Percentiles rank a stretch among this genome's conserved stretches.
These are phyloP conservation scores for Lerema accius DNA, from an alignment of 1,140 invertebrate species.

Conservation along the genomic window DNA sequence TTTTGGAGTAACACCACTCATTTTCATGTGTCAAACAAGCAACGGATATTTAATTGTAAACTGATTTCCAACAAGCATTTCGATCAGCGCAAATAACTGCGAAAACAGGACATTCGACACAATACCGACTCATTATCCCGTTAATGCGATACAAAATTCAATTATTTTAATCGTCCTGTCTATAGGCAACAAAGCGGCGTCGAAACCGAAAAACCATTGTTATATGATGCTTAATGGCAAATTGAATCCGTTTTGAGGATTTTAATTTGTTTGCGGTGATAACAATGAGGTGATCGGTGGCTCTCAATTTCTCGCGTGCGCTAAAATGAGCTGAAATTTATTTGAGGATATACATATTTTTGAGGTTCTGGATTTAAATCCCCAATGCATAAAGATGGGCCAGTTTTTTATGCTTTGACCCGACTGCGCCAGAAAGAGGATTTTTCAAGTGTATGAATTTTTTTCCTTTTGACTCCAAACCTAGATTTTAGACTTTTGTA, in stretches of 20 bases:
- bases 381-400: no score
- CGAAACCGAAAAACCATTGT: constrained; percentile 29
- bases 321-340: neutral
- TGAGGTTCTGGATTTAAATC: no score
- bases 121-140: constrained; percentile 27
- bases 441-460: no score
- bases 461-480: no score
- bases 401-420: no score
- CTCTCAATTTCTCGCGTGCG: no score
- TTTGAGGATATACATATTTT: neutral
- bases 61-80: constrained; percentile 13
- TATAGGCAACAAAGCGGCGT: constrained; percentile 22
- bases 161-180: constrained; percentile 26
- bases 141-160: constrained; percentile 26
- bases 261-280: constrained; percentile 24
- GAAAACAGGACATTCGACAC: constrained; percentile 18
- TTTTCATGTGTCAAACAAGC: neutral
- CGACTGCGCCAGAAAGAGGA: no score
- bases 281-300: constrained; percentile 13
- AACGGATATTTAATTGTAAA: neutral
- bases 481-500: no score
- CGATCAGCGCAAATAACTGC: constrained; percentile 6
- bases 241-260: constrained; percentile 29
- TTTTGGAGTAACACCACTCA: neutral
- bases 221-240: constrained; percentile 30